Percentiles rank a stretch among this genome's conserved stretches.
Conservation (phyloP, 53 echinoderm and acorn worm species). For the Hippasteria phrygiana region DNA sequence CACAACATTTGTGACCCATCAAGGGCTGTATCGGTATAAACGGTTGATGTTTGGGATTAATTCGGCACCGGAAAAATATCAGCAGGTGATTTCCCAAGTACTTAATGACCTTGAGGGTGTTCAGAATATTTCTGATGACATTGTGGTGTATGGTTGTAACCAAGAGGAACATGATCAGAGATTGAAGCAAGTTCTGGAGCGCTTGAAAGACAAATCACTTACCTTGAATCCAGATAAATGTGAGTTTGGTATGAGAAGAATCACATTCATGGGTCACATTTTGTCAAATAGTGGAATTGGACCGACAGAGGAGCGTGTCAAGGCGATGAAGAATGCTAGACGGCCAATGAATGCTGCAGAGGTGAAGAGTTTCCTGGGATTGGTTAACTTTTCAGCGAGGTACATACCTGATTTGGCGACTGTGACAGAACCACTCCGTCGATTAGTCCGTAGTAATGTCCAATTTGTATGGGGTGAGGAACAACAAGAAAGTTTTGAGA, state of each 20-base stretch:
- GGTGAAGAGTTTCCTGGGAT: constrained; percentile 74
- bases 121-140: constrained; percentile 76
- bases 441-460: not conserved
- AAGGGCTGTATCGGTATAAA: constrained; percentile 69
- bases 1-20: constrained; percentile 74
- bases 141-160: constrained; percentile 66
- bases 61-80: constrained; percentile 74
- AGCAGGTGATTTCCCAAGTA: constrained; percentile 62
- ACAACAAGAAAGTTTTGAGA: constrained; percentile 15
- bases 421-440: constrained; percentile 29
- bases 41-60: constrained; percentile 76
- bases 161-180: constrained; percentile 68
- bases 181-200: constrained; percentile 62
- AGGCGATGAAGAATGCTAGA: constrained; percentile 60
- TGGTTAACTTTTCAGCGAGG: constrained; percentile 77
- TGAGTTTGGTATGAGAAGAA: constrained; percentile 26
- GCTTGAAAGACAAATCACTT: constrained; percentile 51
- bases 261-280: constrained; percentile 65
- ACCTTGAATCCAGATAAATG: constrained; percentile 73
- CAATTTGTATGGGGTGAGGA: constrained; percentile 13
- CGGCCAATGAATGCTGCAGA: constrained; percentile 59
- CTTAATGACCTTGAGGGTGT: constrained; percentile 62
- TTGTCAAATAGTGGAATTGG: constrained; percentile 69
- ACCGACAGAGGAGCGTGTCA: constrained; percentile 64
- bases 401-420: constrained; percentile 63